phyloP scores from a whole-genome alignment of 2,797 vertebrate genomes.

The Avahi laniger region DNA sequence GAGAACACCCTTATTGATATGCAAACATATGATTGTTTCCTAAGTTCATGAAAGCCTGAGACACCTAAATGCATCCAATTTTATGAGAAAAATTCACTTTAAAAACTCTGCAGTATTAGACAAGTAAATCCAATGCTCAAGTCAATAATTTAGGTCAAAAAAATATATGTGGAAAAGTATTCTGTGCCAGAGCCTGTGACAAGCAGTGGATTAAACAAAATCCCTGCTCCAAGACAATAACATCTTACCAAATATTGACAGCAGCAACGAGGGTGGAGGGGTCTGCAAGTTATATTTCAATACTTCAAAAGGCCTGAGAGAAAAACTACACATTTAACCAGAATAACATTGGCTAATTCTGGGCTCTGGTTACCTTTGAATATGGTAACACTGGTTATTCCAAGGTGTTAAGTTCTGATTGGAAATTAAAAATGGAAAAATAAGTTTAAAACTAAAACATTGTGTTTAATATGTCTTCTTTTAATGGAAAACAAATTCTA shows the following conservation, averaged over 20 bases:
- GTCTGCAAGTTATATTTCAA: background rate
- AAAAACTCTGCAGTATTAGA: background rate
- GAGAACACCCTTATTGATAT: background rate
- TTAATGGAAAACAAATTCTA: background rate
- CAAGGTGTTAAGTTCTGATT: background rate
- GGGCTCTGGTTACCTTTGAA: background rate
- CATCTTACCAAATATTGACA: background rate
- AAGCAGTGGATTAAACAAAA: background rate
- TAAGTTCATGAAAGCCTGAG: background rate
- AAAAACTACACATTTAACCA: background rate
- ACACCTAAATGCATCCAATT: background rate
- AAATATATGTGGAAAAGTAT: background rate
- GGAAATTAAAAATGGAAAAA: constrained; percentile 9
- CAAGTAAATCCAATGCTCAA: background rate
- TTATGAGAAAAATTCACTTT: background rate
- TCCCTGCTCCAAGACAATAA: background rate
- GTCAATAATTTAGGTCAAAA: background rate
- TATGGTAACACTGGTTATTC: background rate
- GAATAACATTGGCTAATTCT: background rate
- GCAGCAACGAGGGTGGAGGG: background rate
- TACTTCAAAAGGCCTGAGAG: background rate
- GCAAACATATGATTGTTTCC: background rate
- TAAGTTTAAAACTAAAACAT: background rate
- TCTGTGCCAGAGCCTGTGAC: background rate
- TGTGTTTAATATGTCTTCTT: background rate